phyloP scores from a whole-genome alignment of 2,888 invertebrate genomes.

The Abrostola tripartita region DNA sequence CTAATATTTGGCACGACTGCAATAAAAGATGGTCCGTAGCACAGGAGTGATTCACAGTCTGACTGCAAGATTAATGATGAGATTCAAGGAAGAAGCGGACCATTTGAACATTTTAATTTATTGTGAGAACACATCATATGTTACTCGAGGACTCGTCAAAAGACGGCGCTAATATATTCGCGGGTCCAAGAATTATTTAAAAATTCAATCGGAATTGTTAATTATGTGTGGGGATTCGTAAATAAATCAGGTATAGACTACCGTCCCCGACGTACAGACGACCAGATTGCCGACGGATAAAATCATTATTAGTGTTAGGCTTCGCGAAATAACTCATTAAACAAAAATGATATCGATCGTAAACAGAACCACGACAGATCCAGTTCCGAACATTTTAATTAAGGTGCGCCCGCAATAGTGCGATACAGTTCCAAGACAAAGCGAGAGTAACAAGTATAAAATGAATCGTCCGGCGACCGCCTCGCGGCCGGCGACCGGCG shows the following conservation, averaged over 20 bases:
- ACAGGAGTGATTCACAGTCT: constrained; percentile 51
- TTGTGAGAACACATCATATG: constrained; percentile 37
- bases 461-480: constrained; percentile 49
- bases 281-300: constrained; percentile 46
- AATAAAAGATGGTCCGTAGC: constrained; percentile 46
- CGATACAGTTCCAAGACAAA: constrained; percentile 72
- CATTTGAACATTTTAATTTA: constrained; percentile 52
- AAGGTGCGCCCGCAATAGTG: constrained; percentile 67
- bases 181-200: constrained; percentile 20
- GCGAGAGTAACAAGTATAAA: constrained; percentile 63
- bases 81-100: constrained; percentile 47
- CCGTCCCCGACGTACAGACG: constrained; percentile 11
- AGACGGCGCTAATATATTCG: constrained; percentile 24
- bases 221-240: constrained; percentile 2
- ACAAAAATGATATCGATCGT: constrained; percentile 84
- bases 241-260: constrained; percentile 17
- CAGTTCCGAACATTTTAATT: constrained; percentile 85
- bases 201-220: not conserved
- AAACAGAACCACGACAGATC: constrained; percentile 71
- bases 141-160: constrained; percentile 27
- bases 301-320: constrained; percentile 58
- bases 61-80: constrained; percentile 49
- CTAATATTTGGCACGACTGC: constrained; percentile 40
- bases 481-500: constrained; percentile 46
- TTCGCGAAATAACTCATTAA: constrained; percentile 81